Percentiles rank a stretch among this genome's conserved stretches.
Conservation (phyloP, 1,140 invertebrate species). For the Oscheius sp. region DNA sequence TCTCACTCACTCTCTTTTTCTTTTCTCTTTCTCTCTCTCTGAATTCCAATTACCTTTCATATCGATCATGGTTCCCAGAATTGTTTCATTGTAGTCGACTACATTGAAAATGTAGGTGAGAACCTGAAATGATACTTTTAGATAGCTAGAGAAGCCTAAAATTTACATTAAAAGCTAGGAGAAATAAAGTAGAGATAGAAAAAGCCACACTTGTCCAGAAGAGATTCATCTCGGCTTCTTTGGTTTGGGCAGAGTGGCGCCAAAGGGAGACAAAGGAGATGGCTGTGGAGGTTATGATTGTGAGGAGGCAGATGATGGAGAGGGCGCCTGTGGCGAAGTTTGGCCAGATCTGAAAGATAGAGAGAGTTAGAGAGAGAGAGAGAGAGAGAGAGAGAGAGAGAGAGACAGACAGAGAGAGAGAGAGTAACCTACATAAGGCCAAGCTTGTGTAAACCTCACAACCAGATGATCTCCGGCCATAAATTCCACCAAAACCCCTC, state of each 20-base stretch:
- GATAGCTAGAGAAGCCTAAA: not conserved
- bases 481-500: not conserved
- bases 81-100: not conserved
- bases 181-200: not conserved
- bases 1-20: no score
- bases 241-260: not conserved
- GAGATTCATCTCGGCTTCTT: constrained; percentile 1
- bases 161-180: not conserved
- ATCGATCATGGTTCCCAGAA: not conserved
- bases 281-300: not conserved
- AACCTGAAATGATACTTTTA: not conserved
- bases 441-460: not conserved
- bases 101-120: not conserved
- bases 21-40: no score
- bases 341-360: not conserved
- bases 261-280: not conserved
- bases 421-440: constrained; percentile 1
- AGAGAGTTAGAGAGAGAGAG: no score
- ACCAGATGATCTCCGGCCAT: not conserved
- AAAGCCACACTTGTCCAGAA: not conserved
- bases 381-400: no score
- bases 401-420: no score
- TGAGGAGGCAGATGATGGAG: not conserved
- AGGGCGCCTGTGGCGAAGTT: not conserved
- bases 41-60: not conserved